Evolutionary conservation across 2,113 vertebrate genomes (phyloP), one percentile per base, ranked within the genome.

Genomic region (Chloropsis cyanopogon): DNA sequence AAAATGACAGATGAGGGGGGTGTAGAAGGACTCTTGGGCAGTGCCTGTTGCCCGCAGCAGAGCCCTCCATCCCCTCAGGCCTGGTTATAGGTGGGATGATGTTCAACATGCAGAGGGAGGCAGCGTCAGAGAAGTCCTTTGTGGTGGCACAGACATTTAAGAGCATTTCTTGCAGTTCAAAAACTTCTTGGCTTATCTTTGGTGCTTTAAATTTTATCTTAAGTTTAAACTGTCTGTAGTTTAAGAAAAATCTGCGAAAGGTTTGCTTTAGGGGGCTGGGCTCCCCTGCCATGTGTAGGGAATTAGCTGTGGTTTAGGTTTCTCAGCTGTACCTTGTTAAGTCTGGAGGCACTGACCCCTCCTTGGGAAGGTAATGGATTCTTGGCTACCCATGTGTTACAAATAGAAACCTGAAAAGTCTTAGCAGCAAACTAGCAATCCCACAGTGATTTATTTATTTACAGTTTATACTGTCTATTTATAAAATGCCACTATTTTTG

Each of bases 11-110:
- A 3, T 11, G 10, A 26, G 11, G 14, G 42, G 3, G 11, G 0
- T 18, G 29, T 41, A 25, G 42, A 14, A 29, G 9, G 24, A 21
- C 7, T 29, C 29, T 35, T 31, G 2, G 5, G 3, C 4, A 22
- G 68, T 10, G 24, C 9, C 16, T 31, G 10, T 16, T 50, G 65
- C 37, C 25, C 17, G 11, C 14, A 52, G 68, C 54, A 69, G 20
- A 79, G 53, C 14, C 11, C 3, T 54, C 29, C 6, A 3, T 44
- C 6, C 4, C 0, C 1, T 14, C 26, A 35, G n/a, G 7, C 8
- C 9, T 2, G 2, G 21, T 52, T 12, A 1, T 3, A 25, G 37
- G 29, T 14, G 11, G 23, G 41, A 7, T 20, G 24, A 21, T 4
- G 6, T 25, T 19, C 29, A 28, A 57, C 29, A 5, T 42, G 5